Evolutionary conservation across 2,888 invertebrate species (phyloP).

Genomic region (Apodemia zela): DNA sequence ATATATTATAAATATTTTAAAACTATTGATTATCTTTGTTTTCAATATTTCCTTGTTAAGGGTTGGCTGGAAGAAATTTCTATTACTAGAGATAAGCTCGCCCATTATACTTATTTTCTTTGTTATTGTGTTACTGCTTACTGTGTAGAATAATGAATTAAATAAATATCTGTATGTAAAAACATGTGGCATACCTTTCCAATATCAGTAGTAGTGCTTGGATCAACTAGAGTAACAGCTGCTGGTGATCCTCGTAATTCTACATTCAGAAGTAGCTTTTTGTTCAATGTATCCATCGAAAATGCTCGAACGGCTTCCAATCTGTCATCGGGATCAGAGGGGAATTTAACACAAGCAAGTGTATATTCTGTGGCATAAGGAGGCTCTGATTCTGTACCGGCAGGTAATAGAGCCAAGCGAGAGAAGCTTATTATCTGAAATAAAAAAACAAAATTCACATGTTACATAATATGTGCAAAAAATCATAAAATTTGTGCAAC

Average conservation of each 20-base stretch:
- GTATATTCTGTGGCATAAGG: conserved; percentile 93
- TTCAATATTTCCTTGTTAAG: no score
- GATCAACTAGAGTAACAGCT: conserved; percentile 77
- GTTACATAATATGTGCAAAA: no score
- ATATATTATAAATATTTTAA: no score
- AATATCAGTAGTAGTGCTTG: conserved; percentile 70
- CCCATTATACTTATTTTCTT: no score
- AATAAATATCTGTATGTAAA: neutral
- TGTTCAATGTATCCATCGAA: conserved; percentile 83
- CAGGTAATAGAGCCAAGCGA: conserved; percentile 91
- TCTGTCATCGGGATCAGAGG: conserved; percentile 92
- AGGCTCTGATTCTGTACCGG: conserved; percentile 83
- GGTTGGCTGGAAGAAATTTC: no score
- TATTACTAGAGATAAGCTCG: no score
- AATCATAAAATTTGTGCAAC: no score
- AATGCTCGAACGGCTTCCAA: conserved; percentile 86
- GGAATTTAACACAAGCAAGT: conserved; percentile 91
- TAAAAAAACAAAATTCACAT: neutral
- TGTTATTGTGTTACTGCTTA: no score
- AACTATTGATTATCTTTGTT: no score
- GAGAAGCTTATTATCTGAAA: conserved; percentile 80
- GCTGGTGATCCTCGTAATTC: conserved; percentile 85
- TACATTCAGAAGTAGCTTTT: conserved; percentile 89
- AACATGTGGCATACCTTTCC: conserved; percentile 64
- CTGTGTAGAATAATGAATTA: no score